Base-by-base conservation (phyloP, 2,888 invertebrate genomes). In the Ophioninae sp. region DNA sequence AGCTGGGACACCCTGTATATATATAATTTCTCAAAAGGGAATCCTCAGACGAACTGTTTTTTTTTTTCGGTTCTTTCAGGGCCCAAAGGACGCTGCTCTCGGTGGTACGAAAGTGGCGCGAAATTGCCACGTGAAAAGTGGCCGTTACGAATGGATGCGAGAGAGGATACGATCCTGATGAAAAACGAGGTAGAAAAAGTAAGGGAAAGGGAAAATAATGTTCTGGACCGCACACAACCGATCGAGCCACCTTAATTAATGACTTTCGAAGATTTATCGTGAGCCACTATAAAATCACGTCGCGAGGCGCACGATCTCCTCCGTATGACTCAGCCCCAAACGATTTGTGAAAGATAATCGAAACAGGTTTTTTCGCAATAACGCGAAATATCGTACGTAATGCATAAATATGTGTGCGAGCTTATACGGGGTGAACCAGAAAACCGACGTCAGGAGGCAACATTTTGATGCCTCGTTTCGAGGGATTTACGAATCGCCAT, bases 251-350 rank as follows among this genome's bases (percentile, higher is more conserved):
- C 72, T 72, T 77, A 74, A 82, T 82, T 68, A 82, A 79, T 71
- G 79, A 74, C 58, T 74, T 74, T 73, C 64, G 73, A 58, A n/a
- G 73, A 75, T 71, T 74, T 74, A 82, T 82, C 63, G 44, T 63
- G 30, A 69, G 74, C 78, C 37, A 58, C 74, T 64, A 58, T 69
- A 17, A 64, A 69, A 77, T 67, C 69, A 44, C 65, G 58, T 22
- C 30, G 71, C 69, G 58, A 13, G 51, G 51, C 51, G 61, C 67
- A 59, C 58, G 41, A 69, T 69, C 74, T 71, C 68, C 51, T 17
- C 51, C 17, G 17, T 51, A 67, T 75, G 75, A 81, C 56, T 81
- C 80, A 75, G 64, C 61, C 74, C n/a, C 23, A 7, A 73, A 61
- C 63, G 37, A 73, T 65, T 56, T 41, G 68, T 23, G 5, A 68